Evolutionary conservation across 2,797 vertebrate species (phyloP), one percentile per base, ranked within the genome.

Genomic region (Ficedula albicollis): DNA sequence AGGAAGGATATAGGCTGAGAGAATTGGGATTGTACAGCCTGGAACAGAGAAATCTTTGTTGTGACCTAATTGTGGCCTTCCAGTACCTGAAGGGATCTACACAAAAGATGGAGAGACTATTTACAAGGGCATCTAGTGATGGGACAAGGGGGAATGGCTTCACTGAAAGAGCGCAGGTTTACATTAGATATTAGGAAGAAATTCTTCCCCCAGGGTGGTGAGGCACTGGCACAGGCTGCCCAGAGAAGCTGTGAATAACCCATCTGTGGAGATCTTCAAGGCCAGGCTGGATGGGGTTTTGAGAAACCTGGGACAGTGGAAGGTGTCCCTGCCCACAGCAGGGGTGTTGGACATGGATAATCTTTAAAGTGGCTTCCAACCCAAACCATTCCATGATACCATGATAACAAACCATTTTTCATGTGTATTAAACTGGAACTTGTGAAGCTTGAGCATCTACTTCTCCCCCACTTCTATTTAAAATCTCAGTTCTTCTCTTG

Each of bases 401-500:
- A 84, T 25, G 21, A 36, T 14, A 66, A 29, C 9, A 46, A 51
- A 51, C 10, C 15, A 17, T 76, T 83, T 84, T 93, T 44, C 30
- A 86, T 52, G 36, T 72, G 46, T 70, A 11, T 86, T 81, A 55
- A 84, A 69, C 12, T 26, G 16, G 32, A 66, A 54, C 11, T 78
- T 96, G 38, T 72, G 68, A 89, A 83, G 48, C 55, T 55, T 70
- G 21, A 78, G 39, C 7, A 55, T 21, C 13, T 64, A 39, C 36
- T 55, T 79, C 39, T 81, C 15, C 13, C 29, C 14, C 10, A 62
- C 15, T 74, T 67, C 74, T 46, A 48, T 60, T 90, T 91, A 66
- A 90, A 96, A 79, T 75, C 34, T 25, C 32, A 81, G 58, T 23
- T 68, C 75, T 69, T 95, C 46, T 41, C 36, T 95, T 83, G 5